Evolutionary conservation across 2,113 vertebrate genomes (phyloP), one percentile per base, ranked within the genome.

Genomic region (Addax nasomaculatus): DNA sequence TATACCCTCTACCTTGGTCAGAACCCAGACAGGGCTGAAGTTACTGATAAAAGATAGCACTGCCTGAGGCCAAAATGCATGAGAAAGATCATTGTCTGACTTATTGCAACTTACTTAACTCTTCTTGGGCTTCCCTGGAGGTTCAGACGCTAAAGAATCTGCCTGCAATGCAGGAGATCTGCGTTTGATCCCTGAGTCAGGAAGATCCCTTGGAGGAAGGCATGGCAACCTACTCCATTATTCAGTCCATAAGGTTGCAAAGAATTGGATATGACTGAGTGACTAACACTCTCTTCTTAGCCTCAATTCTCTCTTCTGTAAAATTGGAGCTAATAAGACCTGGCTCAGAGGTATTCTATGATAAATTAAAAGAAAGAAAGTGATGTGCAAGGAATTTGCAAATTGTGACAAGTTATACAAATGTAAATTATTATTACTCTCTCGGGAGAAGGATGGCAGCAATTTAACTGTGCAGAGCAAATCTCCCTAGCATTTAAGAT

Each of bases 401-500:
- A 89, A 95, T 45, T 95, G 49, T 93, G 49, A 87, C 4, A 53
- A 96, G 62, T 89, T 89, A 84, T 49, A 90, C 84, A 95, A 96
- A 55, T 76, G 51, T 89, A 97, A 97, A 96, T 95, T 89, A 95
- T 85, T 95, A 60, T 85, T 96, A 96, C 70, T 95, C 43, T 96
- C 85, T 97, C 3, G 11, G 83, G 79, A 96, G 70, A 95, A 92
- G 14, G 39, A 92, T 97, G 73, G 73, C 64, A 90, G 87, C 58
- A 93, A 95, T 95, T 96, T 88, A 97, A 96, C 95, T 95, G 49
- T 84, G 39, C 39, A 80, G 57, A 88, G 86, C 79, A 91, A 95
- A 90, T 95, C 90, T 85, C 60, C 58, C 13, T 78, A 27, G 64
- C 86, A 92, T 96, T 95, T 93, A 92, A 89, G 79, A 95, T 89